Evolutionary conservation across 2,888 invertebrate species (phyloP).

Genomic region (Petrolisthes manimaculis): DNA sequence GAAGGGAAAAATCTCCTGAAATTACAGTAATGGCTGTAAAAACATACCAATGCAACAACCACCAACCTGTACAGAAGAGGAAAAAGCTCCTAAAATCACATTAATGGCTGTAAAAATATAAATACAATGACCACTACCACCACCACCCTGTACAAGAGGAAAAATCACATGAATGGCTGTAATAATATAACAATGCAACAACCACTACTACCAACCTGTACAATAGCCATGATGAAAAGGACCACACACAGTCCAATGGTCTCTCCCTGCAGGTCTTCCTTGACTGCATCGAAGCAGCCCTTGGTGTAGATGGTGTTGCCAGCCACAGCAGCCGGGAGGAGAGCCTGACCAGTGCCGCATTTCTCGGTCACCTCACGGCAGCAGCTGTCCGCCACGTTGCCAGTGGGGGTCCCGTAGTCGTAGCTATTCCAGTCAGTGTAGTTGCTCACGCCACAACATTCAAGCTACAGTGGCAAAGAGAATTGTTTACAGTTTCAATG

Average conservation of each 20-base stretch:
- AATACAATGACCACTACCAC: too few species aligned
- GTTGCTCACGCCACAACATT: constrained; percentile 58
- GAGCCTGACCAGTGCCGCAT: constrained; percentile 14
- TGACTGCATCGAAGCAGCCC: constrained; percentile 54
- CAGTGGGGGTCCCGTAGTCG: neutral
- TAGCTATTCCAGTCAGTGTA: constrained; percentile 50
- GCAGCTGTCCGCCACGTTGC: constrained; percentile 44
- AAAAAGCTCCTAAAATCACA: too few species aligned
- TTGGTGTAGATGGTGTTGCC: constrained; percentile 28
- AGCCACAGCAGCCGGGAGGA: neutral
- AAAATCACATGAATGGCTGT: too few species aligned
- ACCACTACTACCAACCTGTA: constrained; percentile 42
- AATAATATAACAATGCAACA: too few species aligned
- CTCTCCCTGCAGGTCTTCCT: constrained; percentile 30
- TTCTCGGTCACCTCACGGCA: constrained; percentile 11
- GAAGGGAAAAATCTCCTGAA: too few species aligned
- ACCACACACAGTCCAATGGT: constrained; percentile 52
- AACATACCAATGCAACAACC: too few species aligned
- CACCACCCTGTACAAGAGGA: too few species aligned
- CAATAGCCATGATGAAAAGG: constrained; percentile 48
- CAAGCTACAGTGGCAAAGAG: constrained; percentile 36
- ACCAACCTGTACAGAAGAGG: too few species aligned
- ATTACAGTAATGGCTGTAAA: too few species aligned
- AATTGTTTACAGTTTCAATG: neutral
- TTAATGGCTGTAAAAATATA: too few species aligned